phyloP scores from a whole-genome alignment of 2,113 vertebrate species.

The Dromaius novaehollandiae region DNA sequence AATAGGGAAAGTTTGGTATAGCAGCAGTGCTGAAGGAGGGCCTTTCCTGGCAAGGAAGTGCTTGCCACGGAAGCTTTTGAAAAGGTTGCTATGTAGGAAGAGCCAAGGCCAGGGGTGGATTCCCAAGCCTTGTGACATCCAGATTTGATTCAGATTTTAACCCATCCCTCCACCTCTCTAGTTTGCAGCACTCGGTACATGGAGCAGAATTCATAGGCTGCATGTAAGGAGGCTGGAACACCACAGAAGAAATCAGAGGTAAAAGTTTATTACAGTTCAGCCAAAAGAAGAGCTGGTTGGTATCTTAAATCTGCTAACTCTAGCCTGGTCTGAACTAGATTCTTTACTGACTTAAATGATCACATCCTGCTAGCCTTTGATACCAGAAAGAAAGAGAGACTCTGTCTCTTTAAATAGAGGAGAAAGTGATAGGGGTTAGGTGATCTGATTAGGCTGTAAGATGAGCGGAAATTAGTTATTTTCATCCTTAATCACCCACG shows the following conservation, averaged over 20 bases:
- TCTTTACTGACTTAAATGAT: constrained; percentile 43
- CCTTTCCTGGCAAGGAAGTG: not conserved
- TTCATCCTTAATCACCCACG: constrained; percentile 74
- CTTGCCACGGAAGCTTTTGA: not conserved
- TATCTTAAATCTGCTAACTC: not conserved
- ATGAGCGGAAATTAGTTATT: constrained; percentile 76
- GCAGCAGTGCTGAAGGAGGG: not conserved
- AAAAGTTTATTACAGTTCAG: constrained; percentile 25
- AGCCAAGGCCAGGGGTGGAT: not conserved
- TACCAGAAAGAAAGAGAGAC: constrained; percentile 23
- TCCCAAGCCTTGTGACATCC: not conserved
- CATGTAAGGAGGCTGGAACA: not conserved
- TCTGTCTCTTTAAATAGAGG: constrained; percentile 62
- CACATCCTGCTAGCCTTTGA: constrained; percentile 49
- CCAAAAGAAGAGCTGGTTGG: not conserved
- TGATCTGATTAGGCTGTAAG: constrained; percentile 74
- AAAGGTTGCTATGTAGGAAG: not conserved
- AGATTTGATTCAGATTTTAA: not conserved
- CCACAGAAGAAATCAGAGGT: not conserved
- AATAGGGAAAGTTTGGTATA: not conserved
- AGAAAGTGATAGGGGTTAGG: constrained; percentile 64
- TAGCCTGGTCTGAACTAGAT: not conserved
- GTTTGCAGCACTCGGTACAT: accelerated
- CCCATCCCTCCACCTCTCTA: not conserved
- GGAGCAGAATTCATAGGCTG: not conserved